Conservation (phyloP, 2,113 vertebrate genomes). For the Amia ocellicauda region DNA sequence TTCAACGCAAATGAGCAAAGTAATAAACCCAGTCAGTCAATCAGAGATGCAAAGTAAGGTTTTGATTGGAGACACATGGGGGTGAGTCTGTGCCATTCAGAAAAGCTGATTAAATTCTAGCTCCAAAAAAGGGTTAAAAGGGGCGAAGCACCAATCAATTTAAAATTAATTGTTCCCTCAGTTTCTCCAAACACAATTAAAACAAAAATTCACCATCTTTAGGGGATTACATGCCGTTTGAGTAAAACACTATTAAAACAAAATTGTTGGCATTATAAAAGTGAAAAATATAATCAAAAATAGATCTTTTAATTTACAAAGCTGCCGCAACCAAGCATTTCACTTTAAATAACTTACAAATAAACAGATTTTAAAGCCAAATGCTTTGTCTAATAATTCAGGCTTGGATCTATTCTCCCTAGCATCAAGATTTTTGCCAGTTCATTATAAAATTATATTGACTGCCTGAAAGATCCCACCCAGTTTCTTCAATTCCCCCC, state of each 20-base stretch:
- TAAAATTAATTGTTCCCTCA: no score
- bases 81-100: no score
- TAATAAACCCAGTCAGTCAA: no score
- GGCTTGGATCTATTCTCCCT: not conserved
- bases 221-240: not conserved
- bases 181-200: no score
- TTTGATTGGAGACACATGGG: no score
- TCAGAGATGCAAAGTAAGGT: no score
- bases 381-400: not conserved
- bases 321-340: not conserved
- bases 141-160: no score
- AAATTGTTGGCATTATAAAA: not conserved
- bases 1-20: no score
- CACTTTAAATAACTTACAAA: not conserved
- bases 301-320: not conserved
- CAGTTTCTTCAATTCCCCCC: not conserved
- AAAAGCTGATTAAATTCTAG: no score
- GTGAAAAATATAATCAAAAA: not conserved
- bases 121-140: no score
- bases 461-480: not conserved
- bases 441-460: not conserved
- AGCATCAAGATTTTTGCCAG: conserved; percentile 6
- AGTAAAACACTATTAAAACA: not conserved
- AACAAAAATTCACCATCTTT: conserved; percentile 9
- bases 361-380: not conserved